These are phyloP conservation scores for Resseliella maxima DNA, from an alignment of 2,888 invertebrate species.

Conservation along the genomic window DNA sequence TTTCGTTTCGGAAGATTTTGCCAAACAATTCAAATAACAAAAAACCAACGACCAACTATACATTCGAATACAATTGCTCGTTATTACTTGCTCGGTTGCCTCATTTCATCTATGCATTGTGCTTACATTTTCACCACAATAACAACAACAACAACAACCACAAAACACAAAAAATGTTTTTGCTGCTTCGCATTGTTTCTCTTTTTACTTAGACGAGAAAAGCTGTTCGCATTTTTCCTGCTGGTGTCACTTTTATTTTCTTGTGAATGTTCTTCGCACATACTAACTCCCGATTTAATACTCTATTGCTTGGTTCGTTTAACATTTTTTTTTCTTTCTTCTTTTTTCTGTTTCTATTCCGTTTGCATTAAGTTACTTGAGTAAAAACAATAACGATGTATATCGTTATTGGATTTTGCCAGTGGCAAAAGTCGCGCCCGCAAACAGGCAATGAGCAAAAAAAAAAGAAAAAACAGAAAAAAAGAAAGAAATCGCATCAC, in stretches of 20 bases:
- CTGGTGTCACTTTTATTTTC: slow-evolving; percentile 40
- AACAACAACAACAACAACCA: not conserved
- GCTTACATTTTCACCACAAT: no score
- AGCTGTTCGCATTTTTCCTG: not conserved
- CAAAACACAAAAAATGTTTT: not conserved
- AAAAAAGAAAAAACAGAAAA: not conserved
- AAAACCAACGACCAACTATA: not conserved
- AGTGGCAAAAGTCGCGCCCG: slow-evolving; percentile 41
- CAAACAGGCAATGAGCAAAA: not conserved
- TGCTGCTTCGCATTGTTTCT: not conserved
- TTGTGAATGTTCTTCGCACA: slow-evolving; percentile 30
- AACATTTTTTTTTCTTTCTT: no score
- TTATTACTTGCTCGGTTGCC: not conserved
- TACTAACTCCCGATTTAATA: slow-evolving; percentile 7
- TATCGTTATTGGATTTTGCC: slow-evolving; percentile 55
- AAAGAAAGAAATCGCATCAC: not conserved
- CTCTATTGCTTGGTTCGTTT: slow-evolving; percentile 32
- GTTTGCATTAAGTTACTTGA: slow-evolving; percentile 13
- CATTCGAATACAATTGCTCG: slow-evolving; percentile 8
- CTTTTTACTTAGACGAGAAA: slow-evolving; percentile 9
- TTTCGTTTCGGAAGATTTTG: not conserved
- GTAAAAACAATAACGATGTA: slow-evolving; percentile 47
- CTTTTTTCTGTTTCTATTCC: not conserved
- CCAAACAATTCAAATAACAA: not conserved
- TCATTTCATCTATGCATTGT: not conserved